Evolutionary conservation across 2,113 vertebrate species (phyloP).

Genomic region (Alethe diademata): DNA sequence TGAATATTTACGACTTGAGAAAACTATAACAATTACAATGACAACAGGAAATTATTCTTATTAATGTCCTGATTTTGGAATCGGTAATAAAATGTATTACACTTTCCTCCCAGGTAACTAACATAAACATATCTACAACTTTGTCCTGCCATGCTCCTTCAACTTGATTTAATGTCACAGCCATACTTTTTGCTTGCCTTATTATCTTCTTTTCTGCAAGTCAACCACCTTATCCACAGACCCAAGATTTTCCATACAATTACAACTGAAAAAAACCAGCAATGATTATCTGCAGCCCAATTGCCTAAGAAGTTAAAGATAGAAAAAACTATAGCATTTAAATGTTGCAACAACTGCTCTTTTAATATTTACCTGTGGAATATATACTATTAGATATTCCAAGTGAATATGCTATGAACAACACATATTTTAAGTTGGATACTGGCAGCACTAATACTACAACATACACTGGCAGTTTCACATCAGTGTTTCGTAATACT

Average conservation of each 20-base stretch:
- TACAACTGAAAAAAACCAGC: neutral
- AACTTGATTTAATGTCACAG: neutral
- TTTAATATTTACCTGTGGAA: neutral
- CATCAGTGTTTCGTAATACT: neutral
- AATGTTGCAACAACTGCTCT: neutral
- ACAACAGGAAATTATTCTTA: neutral
- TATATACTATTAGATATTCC: neutral
- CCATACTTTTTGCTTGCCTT: neutral
- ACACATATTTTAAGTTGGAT: accelerated
- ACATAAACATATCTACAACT: neutral
- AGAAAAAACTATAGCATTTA: neutral
- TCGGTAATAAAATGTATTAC: neutral
- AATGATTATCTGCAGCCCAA: neutral
- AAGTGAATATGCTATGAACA: neutral
- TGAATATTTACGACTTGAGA: neutral
- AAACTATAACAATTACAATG: neutral
- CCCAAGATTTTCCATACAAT: neutral
- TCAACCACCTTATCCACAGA: neutral
- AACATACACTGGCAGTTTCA: neutral
- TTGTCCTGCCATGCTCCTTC: neutral
- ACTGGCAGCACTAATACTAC: neutral
- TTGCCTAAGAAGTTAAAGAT: neutral
- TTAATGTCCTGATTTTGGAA: neutral
- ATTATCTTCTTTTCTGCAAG: neutral
- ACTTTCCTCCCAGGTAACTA: neutral